phyloP scores from a whole-genome alignment of 2,888 invertebrate species.

The Ectemnius continuus region DNA sequence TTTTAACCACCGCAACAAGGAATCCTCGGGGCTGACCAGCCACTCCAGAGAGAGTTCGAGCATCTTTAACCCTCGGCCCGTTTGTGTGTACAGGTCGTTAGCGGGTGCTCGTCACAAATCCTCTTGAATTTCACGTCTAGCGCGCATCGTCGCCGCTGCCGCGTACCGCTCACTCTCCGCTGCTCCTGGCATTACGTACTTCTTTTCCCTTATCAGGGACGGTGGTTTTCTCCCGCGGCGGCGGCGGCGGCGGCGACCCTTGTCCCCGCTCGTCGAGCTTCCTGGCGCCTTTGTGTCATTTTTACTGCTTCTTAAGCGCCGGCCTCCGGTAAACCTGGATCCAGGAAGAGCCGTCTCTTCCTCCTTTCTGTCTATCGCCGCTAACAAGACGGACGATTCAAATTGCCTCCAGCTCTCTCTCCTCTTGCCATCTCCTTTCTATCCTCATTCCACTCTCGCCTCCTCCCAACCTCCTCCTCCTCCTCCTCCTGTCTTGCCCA shows the following conservation, averaged over 20 bases:
- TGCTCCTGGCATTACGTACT: not conserved
- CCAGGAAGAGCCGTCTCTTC: conserved; percentile 22
- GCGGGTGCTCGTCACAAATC: conserved; percentile 57
- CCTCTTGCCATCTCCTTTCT: too few relatives aligned
- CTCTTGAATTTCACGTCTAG: conserved; percentile 47
- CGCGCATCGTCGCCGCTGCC: too few relatives aligned
- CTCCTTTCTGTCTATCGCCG: conserved; percentile 59
- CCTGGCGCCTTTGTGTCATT: conserved; percentile 41
- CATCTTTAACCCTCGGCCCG: conserved; percentile 24
- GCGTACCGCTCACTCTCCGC: not conserved
- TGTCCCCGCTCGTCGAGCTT: not conserved
- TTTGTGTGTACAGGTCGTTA: conserved; percentile 69
- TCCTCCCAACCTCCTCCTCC: not conserved
- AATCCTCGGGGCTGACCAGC: conserved; percentile 13
- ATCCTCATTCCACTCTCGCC: conserved; percentile 24
- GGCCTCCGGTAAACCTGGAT: conserved; percentile 32
- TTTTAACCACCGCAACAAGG: conserved; percentile 20
- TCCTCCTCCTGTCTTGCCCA: conserved; percentile 8
- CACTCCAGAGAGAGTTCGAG: conserved; percentile 23
- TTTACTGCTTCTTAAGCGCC: conserved; percentile 43
- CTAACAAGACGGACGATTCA: conserved; percentile 67
- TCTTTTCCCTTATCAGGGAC: not conserved
- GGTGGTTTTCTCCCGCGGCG: not conserved
- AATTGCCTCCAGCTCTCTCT: conserved; percentile 50
- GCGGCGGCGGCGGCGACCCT: too few relatives aligned